Base-by-base conservation (phyloP, 1,140 invertebrate genomes). In the Monochamus saltuarius region DNA sequence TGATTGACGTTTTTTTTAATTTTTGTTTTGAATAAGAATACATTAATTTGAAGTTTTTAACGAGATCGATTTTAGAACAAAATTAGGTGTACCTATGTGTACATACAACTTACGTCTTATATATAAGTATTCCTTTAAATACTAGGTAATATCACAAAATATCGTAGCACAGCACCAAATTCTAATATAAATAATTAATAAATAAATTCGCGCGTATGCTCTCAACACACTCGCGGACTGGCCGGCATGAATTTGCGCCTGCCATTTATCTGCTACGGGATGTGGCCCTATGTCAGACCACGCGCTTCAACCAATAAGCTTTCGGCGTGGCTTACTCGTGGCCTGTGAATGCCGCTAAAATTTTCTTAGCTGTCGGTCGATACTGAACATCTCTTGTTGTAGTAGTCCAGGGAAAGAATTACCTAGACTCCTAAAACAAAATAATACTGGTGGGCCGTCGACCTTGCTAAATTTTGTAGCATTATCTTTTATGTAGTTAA, bases 261-360 rank as follows among this genome's bases (percentile, higher is more conserved):
- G 60, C 50, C 59, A 73, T 73, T 73, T 73, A 73, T 73, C 61
- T 64, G 64, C 39, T 50, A 58, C 64, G 59, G 65, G 64, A 66
- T 64, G 64, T 71, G 69, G 69, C 59, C 64, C 65, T 68, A 69
- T 73, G 69, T 73, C 71, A 71, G 71, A 71, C 71, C 69, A 73
- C 56, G 67, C 65, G 45, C 38, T 59, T 22, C 60, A 56, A 59
- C 71, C 71, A 73, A 71, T 73, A 56, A 59, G 56, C 43, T 50
- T 50, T 36, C 61, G 35, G 67, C 65, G 64, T 73, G 67, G 13
- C 51, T 51, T 39, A 63, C 71, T 73, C 71, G 67, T 71, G 71
- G 37, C 54, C 50, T 14, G 11, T 16, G 19, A 35, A 50, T 57
- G 56, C 46, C 45, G 40, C 54, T 34, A 11, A 56, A 45, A 45